Conservation (phyloP, 1,140 invertebrate genomes). For the Orius laevigatus region DNA sequence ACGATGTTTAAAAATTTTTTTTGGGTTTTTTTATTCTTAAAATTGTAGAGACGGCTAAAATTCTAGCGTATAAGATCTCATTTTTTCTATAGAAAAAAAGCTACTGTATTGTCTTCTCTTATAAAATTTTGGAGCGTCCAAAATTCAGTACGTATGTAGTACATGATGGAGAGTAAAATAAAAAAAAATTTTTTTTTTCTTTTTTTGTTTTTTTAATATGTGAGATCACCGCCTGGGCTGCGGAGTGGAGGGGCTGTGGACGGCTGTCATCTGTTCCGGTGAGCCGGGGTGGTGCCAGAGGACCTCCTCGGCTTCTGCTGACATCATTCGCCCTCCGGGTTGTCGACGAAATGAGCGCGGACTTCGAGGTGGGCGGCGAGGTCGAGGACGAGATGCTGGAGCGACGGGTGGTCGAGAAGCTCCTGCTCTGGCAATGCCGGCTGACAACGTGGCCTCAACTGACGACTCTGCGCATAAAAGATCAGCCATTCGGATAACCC, state of each 20-base stretch:
- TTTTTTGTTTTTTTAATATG: neutral
- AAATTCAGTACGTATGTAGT: neutral
- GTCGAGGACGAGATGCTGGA: constrained; percentile 67
- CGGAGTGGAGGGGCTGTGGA: constrained; percentile 5
- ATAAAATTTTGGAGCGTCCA: constrained; percentile 3
- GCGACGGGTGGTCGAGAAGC: constrained; percentile 68
- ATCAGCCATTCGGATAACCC: too few species aligned
- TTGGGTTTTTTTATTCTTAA: constrained; percentile 8
- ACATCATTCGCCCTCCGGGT: constrained; percentile 35
- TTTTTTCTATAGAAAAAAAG: constrained; percentile 14
- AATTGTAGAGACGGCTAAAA: constrained; percentile 14
- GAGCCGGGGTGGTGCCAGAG: constrained; percentile 7
- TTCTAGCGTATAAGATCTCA: constrained; percentile 10
- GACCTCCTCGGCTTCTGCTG: constrained; percentile 9
- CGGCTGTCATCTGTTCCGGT: constrained; percentile 9
- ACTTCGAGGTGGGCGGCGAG: constrained; percentile 68
- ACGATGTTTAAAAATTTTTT: neutral
- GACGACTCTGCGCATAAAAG: constrained; percentile 62
- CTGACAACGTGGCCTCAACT: constrained; percentile 68
- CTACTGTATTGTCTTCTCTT: constrained; percentile 16
- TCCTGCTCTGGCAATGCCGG: constrained; percentile 76
- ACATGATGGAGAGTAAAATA: too few species aligned
- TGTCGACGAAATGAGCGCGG: constrained; percentile 52
- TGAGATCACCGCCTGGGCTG: constrained; percentile 6
- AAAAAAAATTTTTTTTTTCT: neutral